Evolutionary conservation across 2,888 invertebrate genomes (phyloP).

Genomic region (Hydroisotoma schaefferi): DNA sequence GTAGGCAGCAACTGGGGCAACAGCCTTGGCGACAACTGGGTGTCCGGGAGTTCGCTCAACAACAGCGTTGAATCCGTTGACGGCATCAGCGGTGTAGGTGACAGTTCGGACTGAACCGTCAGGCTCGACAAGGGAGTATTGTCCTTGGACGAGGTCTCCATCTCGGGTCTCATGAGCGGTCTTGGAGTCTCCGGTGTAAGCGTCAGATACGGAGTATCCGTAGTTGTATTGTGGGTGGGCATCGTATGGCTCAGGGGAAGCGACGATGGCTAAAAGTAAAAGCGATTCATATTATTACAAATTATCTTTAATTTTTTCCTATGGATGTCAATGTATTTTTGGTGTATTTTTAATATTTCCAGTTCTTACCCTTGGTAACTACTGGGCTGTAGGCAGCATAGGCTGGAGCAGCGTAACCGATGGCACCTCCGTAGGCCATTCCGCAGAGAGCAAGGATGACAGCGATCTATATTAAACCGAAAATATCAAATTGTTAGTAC

Average conservation of each 20-base stretch:
- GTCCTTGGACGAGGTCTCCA: constrained; percentile 40
- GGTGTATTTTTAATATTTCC: neutral
- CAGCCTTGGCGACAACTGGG: constrained; percentile 4
- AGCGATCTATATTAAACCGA: constrained; percentile 16
- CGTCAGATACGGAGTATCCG: constrained; percentile 38
- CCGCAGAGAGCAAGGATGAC: constrained; percentile 13
- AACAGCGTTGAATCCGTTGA: constrained; percentile 37
- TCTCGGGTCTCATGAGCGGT: constrained; percentile 30
- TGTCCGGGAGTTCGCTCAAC: constrained; percentile 27
- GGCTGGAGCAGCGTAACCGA: constrained; percentile 16
- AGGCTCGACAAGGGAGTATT: constrained; percentile 31
- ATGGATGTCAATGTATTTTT: no score
- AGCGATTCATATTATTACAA: neutral
- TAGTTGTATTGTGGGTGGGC: constrained; percentile 42
- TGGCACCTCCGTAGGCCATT: neutral
- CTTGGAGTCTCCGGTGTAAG: constrained; percentile 40
- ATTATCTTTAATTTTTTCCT: no score
- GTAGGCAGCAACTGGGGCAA: neutral
- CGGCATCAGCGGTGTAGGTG: constrained; percentile 43
- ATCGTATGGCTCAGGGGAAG: constrained; percentile 34
- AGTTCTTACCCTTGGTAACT: neutral
- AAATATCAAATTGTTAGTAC: neutral
- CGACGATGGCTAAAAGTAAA: constrained; percentile 18
- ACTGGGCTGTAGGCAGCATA: constrained; percentile 2
- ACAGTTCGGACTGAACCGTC: constrained; percentile 37